Percentiles rank a stretch among this genome's conserved stretches.
phyloP scores from a whole-genome alignment of 2,797 vertebrate genomes.

The Lepilemur ruficaudatus region DNA sequence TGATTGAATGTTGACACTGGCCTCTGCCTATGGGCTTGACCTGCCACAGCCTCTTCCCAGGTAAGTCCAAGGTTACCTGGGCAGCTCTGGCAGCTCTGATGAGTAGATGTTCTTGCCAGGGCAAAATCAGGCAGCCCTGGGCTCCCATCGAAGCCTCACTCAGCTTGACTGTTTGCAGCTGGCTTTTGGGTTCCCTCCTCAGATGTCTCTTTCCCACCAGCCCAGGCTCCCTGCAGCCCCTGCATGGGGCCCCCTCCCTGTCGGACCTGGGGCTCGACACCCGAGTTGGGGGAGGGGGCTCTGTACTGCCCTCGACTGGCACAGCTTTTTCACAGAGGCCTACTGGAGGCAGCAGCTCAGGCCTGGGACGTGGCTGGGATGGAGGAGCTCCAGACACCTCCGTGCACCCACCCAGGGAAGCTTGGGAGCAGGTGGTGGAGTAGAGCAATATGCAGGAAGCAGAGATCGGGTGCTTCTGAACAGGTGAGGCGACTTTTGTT shows the following conservation, averaged over 20 bases:
- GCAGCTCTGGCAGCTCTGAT: not conserved
- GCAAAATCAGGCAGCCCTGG: not conserved
- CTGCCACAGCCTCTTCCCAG: not conserved
- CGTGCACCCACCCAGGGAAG: not conserved
- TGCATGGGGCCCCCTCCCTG: not conserved
- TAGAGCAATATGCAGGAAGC: not conserved
- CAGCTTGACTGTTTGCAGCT: not conserved
- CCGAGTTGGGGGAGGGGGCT: not conserved
- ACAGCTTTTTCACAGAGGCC: not conserved
- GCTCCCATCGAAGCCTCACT: not conserved
- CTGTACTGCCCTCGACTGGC: not conserved
- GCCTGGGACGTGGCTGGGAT: fast-evolving
- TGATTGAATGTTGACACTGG: not conserved
- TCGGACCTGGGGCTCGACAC: not conserved
- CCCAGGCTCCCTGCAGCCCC: not conserved
- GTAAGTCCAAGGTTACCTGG: not conserved
- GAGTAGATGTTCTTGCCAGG: not conserved
- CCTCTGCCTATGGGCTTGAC: not conserved
- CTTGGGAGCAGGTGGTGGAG: too few relatives aligned
- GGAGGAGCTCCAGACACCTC: not conserved
- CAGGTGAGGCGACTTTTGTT: not conserved
- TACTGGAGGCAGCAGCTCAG: not conserved
- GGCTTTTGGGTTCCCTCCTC: not conserved
- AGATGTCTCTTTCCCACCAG: not conserved
- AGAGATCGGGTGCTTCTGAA: not conserved